Evolutionary conservation across 2,797 vertebrate genomes (phyloP).

Genomic region (Anguilla pacifica): DNA sequence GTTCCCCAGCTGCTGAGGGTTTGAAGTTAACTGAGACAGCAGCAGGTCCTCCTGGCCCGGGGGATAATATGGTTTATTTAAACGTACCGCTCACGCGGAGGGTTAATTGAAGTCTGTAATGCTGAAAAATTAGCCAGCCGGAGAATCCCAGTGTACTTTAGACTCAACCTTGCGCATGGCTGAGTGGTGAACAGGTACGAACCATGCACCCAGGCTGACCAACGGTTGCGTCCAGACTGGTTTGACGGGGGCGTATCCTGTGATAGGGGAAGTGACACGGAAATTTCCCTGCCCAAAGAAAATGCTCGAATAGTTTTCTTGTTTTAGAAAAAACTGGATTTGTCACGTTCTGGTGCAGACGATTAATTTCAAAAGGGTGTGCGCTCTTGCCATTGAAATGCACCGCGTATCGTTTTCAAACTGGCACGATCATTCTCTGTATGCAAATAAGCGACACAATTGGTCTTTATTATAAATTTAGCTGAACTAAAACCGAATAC

Average conservation of each 20-base stretch:
- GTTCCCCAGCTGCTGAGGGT: conserved; percentile 13
- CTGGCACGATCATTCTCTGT: not conserved
- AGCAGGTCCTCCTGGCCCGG: conserved; percentile 5
- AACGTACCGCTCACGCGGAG: not conserved
- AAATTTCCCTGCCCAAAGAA: not conserved
- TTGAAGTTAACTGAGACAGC: conserved; percentile 13
- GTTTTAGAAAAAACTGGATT: not conserved
- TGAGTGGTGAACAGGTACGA: not conserved
- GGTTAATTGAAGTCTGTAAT: conserved; percentile 36
- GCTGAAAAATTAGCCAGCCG: conserved; percentile 27
- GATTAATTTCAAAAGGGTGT: not conserved
- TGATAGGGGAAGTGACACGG: not conserved
- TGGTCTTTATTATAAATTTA: not conserved
- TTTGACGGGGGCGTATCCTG: not conserved
- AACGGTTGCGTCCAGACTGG: not conserved
- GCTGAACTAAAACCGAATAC: not conserved
- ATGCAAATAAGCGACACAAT: not conserved
- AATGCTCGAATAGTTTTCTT: not conserved
- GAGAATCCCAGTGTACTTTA: not conserved
- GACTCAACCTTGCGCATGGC: not conserved
- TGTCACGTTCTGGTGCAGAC: not conserved
- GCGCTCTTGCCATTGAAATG: not conserved
- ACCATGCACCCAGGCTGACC: not conserved
- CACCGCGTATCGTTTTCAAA: not conserved
- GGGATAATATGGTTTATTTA: conserved; percentile 5